These are phyloP conservation scores for Ommatoiulus sabulosus DNA, from an alignment of 2,888 invertebrate species.

Conservation along the genomic window DNA sequence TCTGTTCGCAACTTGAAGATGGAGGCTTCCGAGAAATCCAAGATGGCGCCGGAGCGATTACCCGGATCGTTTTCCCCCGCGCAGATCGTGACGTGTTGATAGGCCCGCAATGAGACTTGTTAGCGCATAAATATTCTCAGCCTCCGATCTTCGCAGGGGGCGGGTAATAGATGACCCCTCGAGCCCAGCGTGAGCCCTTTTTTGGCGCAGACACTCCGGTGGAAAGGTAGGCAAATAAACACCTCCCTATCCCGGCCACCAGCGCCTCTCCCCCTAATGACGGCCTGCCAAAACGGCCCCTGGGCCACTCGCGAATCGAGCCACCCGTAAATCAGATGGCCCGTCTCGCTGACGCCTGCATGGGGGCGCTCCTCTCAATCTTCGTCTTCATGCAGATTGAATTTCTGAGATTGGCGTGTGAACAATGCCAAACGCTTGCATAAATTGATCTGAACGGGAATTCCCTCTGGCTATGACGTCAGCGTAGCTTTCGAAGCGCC, in stretches of 20 bases:
- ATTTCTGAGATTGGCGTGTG: constrained; percentile 14
- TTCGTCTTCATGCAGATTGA: constrained; percentile 11
- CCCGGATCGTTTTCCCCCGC: neutral
- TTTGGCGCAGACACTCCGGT: constrained; percentile 8
- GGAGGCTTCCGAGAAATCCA: neutral
- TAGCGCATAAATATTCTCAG: constrained; percentile 7
- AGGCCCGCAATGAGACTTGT: constrained; percentile 13
- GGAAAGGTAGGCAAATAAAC: constrained; percentile 23
- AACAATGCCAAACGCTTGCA: constrained; percentile 17
- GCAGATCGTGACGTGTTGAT: constrained; percentile 26
- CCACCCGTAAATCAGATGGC: constrained; percentile 34
- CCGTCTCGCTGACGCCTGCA: constrained; percentile 23
- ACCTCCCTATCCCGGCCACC: constrained; percentile 34
- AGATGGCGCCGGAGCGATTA: neutral
- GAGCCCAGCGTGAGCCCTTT: constrained; percentile 1
- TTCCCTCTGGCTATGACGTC: neutral
- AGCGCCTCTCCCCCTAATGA: constrained; percentile 16
- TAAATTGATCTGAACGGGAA: neutral
- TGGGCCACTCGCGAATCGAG: constrained; percentile 13
- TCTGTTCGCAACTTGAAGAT: neutral
- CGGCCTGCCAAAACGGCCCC: constrained; percentile 28
- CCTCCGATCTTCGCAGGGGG: constrained; percentile 23
- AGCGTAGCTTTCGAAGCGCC: neutral
- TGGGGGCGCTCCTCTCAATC: constrained; percentile 26
- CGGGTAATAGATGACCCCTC: constrained; percentile 28